Conservation (phyloP, 2,113 vertebrate genomes). For the Crypturellus undulatus region DNA sequence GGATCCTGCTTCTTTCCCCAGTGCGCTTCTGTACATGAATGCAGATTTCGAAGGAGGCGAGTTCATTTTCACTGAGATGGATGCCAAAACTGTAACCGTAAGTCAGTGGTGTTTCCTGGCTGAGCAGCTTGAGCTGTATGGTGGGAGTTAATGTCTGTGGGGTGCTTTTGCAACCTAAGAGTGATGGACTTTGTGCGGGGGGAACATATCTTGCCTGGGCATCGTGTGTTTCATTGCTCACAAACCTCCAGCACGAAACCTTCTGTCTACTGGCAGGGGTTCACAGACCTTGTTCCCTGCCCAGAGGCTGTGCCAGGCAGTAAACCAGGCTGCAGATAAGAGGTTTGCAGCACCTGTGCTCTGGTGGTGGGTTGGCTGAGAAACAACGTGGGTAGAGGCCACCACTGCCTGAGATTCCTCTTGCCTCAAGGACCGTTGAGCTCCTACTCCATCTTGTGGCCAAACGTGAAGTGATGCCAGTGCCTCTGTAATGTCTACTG, state of each 20-base stretch:
- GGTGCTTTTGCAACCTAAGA: background rate
- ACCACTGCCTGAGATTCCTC: background rate
- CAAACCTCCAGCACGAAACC: background rate
- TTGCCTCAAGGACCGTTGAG: constrained; percentile 5
- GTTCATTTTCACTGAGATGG: constrained; percentile 97
- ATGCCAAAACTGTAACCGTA: constrained; percentile 96
- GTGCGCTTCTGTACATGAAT: constrained; percentile 95
- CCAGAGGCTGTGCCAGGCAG: background rate
- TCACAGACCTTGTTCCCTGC: background rate
- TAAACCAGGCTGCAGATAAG: too few relatives aligned
- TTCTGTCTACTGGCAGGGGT: background rate
- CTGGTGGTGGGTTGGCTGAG: background rate
- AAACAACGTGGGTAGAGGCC: background rate
- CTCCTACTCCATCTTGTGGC: constrained; percentile 59
- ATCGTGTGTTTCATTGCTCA: background rate
- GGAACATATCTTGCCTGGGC: background rate
- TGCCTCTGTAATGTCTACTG: background rate
- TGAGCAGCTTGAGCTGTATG: background rate
- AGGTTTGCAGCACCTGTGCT: background rate
- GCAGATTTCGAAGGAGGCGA: constrained; percentile 96
- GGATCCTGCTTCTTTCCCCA: background rate
- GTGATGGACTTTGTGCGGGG: background rate
- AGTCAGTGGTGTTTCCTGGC: constrained; percentile 30
- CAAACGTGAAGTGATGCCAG: background rate
- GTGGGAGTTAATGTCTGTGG: background rate